Conservation (phyloP, 2,797 vertebrate genomes). For the Lemur catta region DNA sequence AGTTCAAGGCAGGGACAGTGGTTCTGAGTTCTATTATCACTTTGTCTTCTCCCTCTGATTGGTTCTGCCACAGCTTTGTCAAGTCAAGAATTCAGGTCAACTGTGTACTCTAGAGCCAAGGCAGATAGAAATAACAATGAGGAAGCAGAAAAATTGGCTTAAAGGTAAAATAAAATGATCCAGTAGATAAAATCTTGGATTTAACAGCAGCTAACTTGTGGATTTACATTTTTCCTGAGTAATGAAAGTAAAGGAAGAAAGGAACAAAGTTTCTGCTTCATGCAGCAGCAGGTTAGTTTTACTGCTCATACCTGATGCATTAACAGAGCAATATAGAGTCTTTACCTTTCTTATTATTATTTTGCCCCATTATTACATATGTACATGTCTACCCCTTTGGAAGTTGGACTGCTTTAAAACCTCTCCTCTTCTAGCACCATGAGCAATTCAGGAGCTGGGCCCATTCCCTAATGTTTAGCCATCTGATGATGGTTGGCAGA, state of each 20-base stretch:
- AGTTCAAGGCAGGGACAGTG: not conserved
- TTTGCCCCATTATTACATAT: not conserved
- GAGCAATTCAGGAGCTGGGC: not conserved
- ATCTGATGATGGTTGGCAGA: not conserved
- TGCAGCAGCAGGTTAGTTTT: not conserved
- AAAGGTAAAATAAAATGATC: not conserved
- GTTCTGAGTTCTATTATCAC: not conserved
- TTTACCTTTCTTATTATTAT: not conserved
- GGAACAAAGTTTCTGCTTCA: not conserved
- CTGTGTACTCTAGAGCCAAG: not conserved
- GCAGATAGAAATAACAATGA: not conserved
- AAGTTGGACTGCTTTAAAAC: not conserved
- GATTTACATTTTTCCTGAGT: not conserved
- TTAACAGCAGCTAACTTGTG: not conserved
- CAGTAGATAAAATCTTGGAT: not conserved
- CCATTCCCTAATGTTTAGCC: not conserved
- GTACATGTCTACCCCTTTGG: not conserved
- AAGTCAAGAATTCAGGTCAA: not conserved
- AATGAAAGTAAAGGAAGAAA: not conserved
- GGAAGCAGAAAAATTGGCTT: not conserved
- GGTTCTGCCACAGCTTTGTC: not conserved
- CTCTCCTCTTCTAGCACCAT: not conserved
- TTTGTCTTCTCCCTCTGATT: not conserved
- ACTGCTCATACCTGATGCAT: not conserved
- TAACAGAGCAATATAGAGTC: not conserved